Evolutionary conservation across 30 jellyfish, hydroid and myxozoan genomes (phyloP).

Genomic region (Cassiopea andromeda): DNA sequence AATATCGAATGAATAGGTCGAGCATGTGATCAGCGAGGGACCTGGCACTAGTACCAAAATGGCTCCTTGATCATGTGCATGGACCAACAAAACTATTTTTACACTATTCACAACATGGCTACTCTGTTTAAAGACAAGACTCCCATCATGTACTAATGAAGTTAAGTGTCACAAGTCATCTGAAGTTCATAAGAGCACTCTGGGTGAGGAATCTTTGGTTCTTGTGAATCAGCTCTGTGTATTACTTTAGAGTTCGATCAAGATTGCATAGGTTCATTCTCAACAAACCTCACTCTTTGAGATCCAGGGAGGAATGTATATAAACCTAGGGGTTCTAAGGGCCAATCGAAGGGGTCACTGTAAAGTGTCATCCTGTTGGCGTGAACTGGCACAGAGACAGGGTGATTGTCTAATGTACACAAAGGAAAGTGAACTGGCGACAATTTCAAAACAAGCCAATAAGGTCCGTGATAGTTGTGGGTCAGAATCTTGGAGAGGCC

Average conservation of each 20-base stretch:
- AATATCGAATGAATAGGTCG: neutral
- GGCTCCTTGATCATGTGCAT: neutral
- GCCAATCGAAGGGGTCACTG: slow-evolving; percentile 17
- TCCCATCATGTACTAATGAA: neutral
- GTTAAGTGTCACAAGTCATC: neutral
- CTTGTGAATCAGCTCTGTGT: neutral
- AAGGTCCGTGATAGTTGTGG: slow-evolving; percentile 60
- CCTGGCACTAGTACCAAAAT: neutral
- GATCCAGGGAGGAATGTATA: neutral
- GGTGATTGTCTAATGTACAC: slow-evolving; percentile 11
- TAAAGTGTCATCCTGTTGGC: slow-evolving; percentile 28
- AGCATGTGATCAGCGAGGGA: neutral
- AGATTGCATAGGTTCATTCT: neutral
- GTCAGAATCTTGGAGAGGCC: slow-evolving; percentile 43
- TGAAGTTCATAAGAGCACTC: neutral
- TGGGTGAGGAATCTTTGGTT: neutral
- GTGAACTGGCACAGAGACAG: slow-evolving; percentile 29
- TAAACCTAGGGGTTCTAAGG: neutral
- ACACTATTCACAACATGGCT: neutral
- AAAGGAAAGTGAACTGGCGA: slow-evolving; percentile 41
- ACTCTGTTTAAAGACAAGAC: neutral
- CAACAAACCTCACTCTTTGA: neutral
- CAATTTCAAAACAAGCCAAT: slow-evolving; percentile 9
- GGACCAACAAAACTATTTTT: neutral
- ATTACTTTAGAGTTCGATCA: neutral